Evolutionary conservation across 2,113 vertebrate genomes (phyloP).

Genomic region (Lucifuga dentata): DNA sequence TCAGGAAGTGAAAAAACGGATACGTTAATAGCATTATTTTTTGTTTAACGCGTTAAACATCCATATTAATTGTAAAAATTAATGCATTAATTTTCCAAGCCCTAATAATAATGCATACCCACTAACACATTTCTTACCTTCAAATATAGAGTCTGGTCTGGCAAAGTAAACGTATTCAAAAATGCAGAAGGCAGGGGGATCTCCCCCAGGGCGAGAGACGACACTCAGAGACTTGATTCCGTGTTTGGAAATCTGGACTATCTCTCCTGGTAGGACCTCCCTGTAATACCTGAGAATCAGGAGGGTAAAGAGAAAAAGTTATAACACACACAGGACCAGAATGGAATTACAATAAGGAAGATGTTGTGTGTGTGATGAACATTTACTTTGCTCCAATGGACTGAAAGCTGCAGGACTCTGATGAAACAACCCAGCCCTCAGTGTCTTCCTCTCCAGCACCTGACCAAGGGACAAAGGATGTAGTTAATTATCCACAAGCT

Average conservation of each 20-base stretch:
- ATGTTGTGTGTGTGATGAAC: background rate
- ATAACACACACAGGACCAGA: background rate
- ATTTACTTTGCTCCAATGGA: slow-evolving; percentile 96
- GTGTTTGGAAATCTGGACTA: slow-evolving; percentile 93
- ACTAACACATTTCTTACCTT: slow-evolving; percentile 83
- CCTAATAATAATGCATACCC: background rate
- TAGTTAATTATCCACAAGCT: slow-evolving; percentile 29
- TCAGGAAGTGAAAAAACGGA: too few relatives aligned
- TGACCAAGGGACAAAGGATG: slow-evolving; percentile 27
- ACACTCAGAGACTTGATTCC: slow-evolving; percentile 88
- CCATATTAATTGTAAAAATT: too few relatives aligned
- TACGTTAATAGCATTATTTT: too few relatives aligned
- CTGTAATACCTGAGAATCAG: slow-evolving; percentile 89
- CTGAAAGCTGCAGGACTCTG: slow-evolving; percentile 98
- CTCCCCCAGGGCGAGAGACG: slow-evolving; percentile 87
- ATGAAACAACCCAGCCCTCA: slow-evolving; percentile 98
- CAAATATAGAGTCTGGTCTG: slow-evolving; percentile 97
- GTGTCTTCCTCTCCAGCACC: slow-evolving; percentile 87
- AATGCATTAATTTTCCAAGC: too few relatives aligned
- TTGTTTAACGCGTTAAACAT: too few relatives aligned
- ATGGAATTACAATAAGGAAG: background rate
- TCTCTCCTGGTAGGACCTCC: slow-evolving; percentile 96
- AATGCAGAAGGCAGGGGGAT: slow-evolving; percentile 94
- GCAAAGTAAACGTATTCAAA: slow-evolving; percentile 99
- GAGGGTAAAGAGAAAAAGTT: background rate